phyloP scores from a whole-genome alignment of 1,140 invertebrate genomes.

The Pachypsylla venusta region DNA sequence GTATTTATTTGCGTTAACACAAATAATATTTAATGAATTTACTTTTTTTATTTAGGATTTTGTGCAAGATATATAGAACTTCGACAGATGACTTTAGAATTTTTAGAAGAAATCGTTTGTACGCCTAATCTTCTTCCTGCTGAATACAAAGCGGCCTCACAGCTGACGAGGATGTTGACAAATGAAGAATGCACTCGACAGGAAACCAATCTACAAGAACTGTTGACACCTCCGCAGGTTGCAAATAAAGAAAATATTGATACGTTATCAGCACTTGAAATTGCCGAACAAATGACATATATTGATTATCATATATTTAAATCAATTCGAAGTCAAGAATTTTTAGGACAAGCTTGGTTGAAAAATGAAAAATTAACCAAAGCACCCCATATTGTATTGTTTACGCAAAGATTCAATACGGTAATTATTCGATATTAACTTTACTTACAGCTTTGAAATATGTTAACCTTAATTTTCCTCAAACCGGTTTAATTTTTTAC shows the following conservation, averaged over 20 bases:
- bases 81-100: conserved; percentile 63
- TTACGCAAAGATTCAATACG: conserved; percentile 86
- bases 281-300: conserved; percentile 88
- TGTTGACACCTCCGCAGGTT: conserved; percentile 57
- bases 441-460: too few species aligned
- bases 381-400: conserved; percentile 74
- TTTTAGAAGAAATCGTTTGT: conserved; percentile 75
- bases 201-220: conserved; percentile 49
- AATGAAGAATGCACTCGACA: conserved; percentile 45
- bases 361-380: conserved; percentile 68
- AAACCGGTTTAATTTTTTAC: too few species aligned
- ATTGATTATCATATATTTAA: conserved; percentile 87
- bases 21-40: too few species aligned
- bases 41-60: conserved; percentile 49
- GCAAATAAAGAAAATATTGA: conserved; percentile 73
- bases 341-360: conserved; percentile 85
- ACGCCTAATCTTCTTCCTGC: conserved; percentile 73
- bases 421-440: conserved; percentile 31
- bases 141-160: conserved; percentile 75
- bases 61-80: conserved; percentile 59
- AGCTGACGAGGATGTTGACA: conserved; percentile 61
- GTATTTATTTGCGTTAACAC: too few species aligned
- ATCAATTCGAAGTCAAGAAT: conserved; percentile 78
- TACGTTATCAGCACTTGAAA: conserved; percentile 74
- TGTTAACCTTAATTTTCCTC: too few species aligned